Base-by-base conservation (phyloP, 2,888 invertebrate species). In the Arctia plantaginis region DNA sequence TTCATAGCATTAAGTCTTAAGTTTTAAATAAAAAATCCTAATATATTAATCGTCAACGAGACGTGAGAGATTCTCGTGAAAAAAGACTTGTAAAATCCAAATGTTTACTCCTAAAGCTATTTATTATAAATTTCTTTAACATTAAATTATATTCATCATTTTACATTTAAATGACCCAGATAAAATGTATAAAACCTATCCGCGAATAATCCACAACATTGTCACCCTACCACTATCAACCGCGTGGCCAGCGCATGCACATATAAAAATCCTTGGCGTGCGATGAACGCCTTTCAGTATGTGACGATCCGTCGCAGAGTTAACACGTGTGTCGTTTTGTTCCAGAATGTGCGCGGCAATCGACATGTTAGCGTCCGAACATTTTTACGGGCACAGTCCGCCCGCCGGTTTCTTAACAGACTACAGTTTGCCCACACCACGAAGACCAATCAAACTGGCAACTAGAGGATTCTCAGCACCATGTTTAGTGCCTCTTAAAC, bases 351-450 rank as follows among this genome's bases (percentile, higher is more conserved):
- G 93, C 75, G 95, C 95, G 67, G 95, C 95, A 72, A 94, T 95
- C 86, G 95, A 95, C 84, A 95, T 95, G 95, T 85, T 97, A 94
- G 96, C 97, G 88, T 96, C 97, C 77, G 97, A 97, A 90, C 96
- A 97, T 90, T 97, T 97, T 85, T 97, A 97, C 94, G 97, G 97
- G 77, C 97, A 96, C 93, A 97, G 97, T 90, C 97, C 97, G 10
- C 97, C 97, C 59, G 96, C 96, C 77, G 96, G 96, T 80, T 97
- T 97, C 90, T 91, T 97, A 55, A 91, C 96, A 71, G 97, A 97
- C 88, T 97, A 96, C 91, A 94, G 78, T 15, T 69, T 83, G n/a
- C 77, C 79, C 67, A 69, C 95, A 0, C 91, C 93, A 13, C 88
- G 96, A 89, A 87, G 93, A 84, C 91, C 90, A 2, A 86, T 87